Evolutionary conservation across 2,113 vertebrate species (phyloP).

Genomic region (Laticauda laticaudata): DNA sequence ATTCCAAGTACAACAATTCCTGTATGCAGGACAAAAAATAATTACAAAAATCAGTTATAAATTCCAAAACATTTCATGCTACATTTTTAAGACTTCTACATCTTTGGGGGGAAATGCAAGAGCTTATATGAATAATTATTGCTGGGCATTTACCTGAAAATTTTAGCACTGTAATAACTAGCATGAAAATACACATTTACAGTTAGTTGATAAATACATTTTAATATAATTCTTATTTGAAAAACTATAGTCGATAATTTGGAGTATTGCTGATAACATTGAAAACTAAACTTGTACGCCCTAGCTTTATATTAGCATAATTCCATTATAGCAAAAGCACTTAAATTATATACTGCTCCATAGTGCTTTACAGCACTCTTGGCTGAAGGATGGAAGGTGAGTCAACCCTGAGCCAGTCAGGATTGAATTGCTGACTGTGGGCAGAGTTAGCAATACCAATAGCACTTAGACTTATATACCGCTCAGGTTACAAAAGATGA

Average conservation of each 20-base stretch:
- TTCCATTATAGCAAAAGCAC: background rate
- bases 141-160: background rate
- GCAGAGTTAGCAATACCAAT: no score
- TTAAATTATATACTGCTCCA: no score
- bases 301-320: background rate
- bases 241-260: background rate
- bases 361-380: no score
- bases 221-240: background rate
- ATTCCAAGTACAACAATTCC: conserved; percentile 95
- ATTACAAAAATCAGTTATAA: conserved; percentile 21
- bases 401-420: no score
- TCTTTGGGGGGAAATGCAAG: background rate
- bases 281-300: background rate
- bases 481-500: background rate
- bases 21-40: conserved; percentile 62
- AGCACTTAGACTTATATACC: no score
- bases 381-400: no score
- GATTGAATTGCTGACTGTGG: no score
- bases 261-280: background rate
- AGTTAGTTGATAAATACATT: background rate
- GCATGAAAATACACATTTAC: background rate
- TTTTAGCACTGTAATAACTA: background rate
- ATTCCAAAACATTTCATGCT: background rate
- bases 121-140: background rate
- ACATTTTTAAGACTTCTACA: background rate